Evolutionary conservation across 92 coral and sea anemone genomes (phyloP), one percentile per base, ranked within the genome.

Genomic region (Muricea muricata): DNA sequence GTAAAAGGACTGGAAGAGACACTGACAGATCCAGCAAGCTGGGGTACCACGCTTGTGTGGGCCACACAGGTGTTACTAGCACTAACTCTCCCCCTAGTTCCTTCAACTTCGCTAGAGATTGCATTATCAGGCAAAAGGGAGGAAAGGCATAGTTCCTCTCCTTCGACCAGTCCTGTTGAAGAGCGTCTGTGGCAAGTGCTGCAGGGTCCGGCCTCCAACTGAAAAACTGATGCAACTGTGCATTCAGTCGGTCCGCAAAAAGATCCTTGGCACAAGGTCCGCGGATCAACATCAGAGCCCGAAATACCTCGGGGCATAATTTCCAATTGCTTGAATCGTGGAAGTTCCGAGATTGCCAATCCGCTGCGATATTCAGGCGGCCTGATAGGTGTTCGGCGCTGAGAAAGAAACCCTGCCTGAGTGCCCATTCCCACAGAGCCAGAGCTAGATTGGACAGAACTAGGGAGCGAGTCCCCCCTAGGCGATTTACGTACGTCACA

Each of bases 311-410:
- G 15, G 82, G 82, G 39, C 66, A 46, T 7, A 75, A 24, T 67
- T 75, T 10, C 82, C 82, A 75, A 25, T 75, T 75, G 82, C 82
- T 75, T 18, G 82, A 75, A 25, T 75, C 61, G 17, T 12, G 74
- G 13, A 77, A 47, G 31, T 77, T 15, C 8, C 68, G 82, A 9
- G 82, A 77, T 54, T 77, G 40, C 82, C 67, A 54, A 54, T 77
- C 82, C 28, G 82, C 82, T 54, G 68, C 4, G 26, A 25, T 26
- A 28, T 77, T 47, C 33, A 54, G 65, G 18, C n/a, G 31, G 12
- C 67, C 67, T 7, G 82, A 15, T 23, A 48, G 45, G 42, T 18
- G 65, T 15, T 47, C 65, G 66, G 82, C 65, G 25, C 67, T 73
- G 57, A 73, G 15, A 57, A 73, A 30, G 54, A 54, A 23, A 15